A percentile compares a stretch with the other conserved stretches of the same genome.
Evolutionary conservation across 2,888 invertebrate species (phyloP).

Genomic region (Trissolcus brochymenae): DNA sequence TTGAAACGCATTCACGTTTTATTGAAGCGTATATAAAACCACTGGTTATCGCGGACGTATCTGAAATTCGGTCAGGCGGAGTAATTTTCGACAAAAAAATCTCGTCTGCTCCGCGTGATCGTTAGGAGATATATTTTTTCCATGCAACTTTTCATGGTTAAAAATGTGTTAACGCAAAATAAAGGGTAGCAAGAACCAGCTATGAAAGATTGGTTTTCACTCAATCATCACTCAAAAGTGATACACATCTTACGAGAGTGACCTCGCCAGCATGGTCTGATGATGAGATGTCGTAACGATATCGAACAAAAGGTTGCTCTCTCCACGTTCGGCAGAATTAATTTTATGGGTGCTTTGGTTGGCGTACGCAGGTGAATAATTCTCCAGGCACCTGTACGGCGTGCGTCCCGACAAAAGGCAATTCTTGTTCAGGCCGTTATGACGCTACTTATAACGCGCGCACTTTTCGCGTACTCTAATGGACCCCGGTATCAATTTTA

Average conservation of each 20-base stretch:
- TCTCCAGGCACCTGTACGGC: conserved; percentile 39
- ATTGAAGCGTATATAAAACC: conserved; percentile 22
- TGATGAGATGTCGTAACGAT: conserved; percentile 36
- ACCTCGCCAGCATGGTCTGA: conserved; percentile 19
- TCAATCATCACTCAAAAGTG: conserved; percentile 32
- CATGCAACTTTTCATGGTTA: conserved; percentile 32
- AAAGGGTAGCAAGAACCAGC: conserved; percentile 9
- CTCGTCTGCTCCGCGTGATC: conserved; percentile 3
- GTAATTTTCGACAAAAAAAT: conserved; percentile 3
- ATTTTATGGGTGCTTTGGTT: conserved; percentile 36
- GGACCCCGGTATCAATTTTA: conserved; percentile 40
- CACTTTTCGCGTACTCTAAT: conserved; percentile 35
- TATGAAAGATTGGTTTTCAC: conserved; percentile 14
- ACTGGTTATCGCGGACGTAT: conserved; percentile 23
- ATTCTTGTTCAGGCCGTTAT: conserved; percentile 34
- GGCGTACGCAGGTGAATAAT: conserved; percentile 39
- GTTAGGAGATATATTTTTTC: conserved; percentile 25
- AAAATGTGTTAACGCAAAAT: not conserved
- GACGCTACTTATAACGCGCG: conserved; percentile 31
- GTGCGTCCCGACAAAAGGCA: conserved; percentile 37
- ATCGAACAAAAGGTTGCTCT: conserved; percentile 26
- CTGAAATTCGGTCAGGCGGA: conserved; percentile 24
- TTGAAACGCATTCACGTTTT: conserved; percentile 13
- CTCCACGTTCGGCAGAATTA: conserved; percentile 26
- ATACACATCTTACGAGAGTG: conserved; percentile 30